phyloP scores from a whole-genome alignment of 2,797 vertebrate species.

The Xiphorhynchus erythropygius region DNA sequence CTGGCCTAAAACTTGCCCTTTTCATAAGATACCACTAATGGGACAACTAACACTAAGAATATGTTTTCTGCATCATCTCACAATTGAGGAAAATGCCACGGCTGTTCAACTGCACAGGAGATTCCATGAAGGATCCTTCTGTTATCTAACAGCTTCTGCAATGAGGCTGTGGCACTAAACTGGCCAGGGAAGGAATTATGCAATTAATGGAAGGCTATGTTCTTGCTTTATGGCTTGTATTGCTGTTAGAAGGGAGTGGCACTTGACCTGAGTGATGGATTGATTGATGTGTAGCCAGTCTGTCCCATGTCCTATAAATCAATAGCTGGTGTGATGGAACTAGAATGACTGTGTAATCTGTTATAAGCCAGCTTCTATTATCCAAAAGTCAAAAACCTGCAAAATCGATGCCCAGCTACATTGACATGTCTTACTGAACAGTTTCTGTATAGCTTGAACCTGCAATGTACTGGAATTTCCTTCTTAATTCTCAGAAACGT shows the following conservation, averaged over 20 bases:
- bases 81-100: neutral
- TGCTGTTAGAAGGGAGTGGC: conserved; percentile 9
- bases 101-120: conserved; percentile 4
- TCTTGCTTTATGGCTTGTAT: conserved; percentile 31
- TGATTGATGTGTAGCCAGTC: conserved; percentile 24
- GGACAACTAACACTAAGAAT: conserved; percentile 52
- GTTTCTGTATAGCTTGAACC: neutral
- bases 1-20: conserved; percentile 45
- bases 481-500: neutral
- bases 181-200: neutral
- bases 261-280: conserved; percentile 3
- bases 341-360: conserved; percentile 41
- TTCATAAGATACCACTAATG: conserved; percentile 9
- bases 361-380: conserved; percentile 24
- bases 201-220: neutral
- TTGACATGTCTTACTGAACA: neutral
- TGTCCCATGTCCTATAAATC: conserved; percentile 17
- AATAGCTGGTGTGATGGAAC: neutral
- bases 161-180: neutral
- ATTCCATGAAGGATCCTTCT: conserved; percentile 20
- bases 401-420: neutral
- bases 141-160: neutral
- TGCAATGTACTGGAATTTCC: neutral
- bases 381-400: neutral
- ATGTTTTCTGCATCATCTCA: conserved; percentile 51